These are phyloP conservation scores for Actenoides lindsayi DNA, from an alignment of 2,113 vertebrate species.

Conservation along the genomic window DNA sequence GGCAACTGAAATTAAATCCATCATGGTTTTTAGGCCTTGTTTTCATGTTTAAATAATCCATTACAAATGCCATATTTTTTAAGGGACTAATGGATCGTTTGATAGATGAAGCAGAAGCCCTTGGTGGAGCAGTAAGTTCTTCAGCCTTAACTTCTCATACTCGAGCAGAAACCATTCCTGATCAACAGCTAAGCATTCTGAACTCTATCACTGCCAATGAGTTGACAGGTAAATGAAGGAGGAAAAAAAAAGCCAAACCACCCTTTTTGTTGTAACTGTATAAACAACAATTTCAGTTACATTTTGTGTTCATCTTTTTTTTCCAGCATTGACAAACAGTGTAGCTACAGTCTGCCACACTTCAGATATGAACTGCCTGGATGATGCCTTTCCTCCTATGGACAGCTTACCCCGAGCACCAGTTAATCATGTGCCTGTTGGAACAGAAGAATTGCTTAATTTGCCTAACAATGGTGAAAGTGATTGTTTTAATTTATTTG, in stretches of 20 bases:
- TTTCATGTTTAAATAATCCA: not conserved
- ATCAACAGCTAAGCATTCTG: slow-evolving; percentile 92
- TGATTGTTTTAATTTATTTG: slow-evolving; percentile 96
- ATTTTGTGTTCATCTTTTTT: not conserved
- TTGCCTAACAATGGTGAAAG: slow-evolving; percentile 89
- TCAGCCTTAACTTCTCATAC: slow-evolving; percentile 85
- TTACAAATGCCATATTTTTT: not conserved
- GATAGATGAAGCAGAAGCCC: slow-evolving; percentile 93
- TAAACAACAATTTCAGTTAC: not conserved
- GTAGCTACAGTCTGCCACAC: slow-evolving; percentile 90
- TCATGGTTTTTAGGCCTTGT: not conserved
- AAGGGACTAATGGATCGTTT: slow-evolving; percentile 98
- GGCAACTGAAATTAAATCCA: not conserved
- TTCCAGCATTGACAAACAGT: slow-evolving; percentile 89
- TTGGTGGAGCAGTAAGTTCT: slow-evolving; percentile 86
- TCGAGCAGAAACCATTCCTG: slow-evolving; percentile 84
- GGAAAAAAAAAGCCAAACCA: not conserved
- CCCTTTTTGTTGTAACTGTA: not conserved
- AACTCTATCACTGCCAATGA: slow-evolving; percentile 97
- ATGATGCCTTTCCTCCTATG: slow-evolving; percentile 87
- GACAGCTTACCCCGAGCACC: slow-evolving; percentile 88
- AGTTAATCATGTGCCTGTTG: slow-evolving; percentile 86
- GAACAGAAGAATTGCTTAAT: slow-evolving; percentile 87
- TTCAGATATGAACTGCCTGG: slow-evolving; percentile 86
- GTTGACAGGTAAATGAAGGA: slow-evolving; percentile 84